Percentiles rank a stretch among this genome's conserved stretches.
Conservation (phyloP, 2,113 vertebrate genomes). For the Laterallus jamaicensis region DNA sequence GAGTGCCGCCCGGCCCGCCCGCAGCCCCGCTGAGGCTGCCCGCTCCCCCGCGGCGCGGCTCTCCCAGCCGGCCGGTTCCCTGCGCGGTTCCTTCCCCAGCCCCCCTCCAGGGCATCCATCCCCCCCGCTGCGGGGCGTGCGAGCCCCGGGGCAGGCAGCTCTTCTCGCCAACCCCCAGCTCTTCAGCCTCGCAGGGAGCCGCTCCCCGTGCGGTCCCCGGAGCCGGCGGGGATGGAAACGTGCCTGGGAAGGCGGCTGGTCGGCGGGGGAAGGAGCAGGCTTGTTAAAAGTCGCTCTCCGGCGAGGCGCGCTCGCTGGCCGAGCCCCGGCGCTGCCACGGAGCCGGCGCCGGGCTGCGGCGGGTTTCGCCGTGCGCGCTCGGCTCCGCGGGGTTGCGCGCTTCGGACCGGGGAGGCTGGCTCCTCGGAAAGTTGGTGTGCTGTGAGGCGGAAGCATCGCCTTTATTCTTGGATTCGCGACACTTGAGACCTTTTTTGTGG, state of each 20-base stretch:
- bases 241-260: not conserved
- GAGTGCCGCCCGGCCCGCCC: conserved; percentile 37
- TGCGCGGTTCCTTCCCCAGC: not conserved
- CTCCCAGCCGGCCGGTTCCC: not conserved
- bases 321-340: not conserved
- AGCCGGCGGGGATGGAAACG: not conserved
- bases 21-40: not conserved
- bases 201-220: too few relatives aligned
- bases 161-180: not conserved
- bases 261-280: not conserved
- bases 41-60: not conserved
- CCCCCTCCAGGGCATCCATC: too few relatives aligned
- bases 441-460: not conserved
- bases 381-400: not conserved
- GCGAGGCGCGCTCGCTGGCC: not conserved
- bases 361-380: not conserved
- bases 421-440: not conserved
- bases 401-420: not conserved
- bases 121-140: not conserved
- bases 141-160: not conserved
- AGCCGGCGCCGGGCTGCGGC: not conserved
- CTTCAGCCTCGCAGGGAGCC: not conserved
- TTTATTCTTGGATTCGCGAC: not conserved
- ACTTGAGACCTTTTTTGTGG: not conserved
- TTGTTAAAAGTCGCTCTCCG: not conserved